Evolutionary conservation across 2,888 invertebrate species (phyloP).

Genomic region (Sympetrum striolatum): DNA sequence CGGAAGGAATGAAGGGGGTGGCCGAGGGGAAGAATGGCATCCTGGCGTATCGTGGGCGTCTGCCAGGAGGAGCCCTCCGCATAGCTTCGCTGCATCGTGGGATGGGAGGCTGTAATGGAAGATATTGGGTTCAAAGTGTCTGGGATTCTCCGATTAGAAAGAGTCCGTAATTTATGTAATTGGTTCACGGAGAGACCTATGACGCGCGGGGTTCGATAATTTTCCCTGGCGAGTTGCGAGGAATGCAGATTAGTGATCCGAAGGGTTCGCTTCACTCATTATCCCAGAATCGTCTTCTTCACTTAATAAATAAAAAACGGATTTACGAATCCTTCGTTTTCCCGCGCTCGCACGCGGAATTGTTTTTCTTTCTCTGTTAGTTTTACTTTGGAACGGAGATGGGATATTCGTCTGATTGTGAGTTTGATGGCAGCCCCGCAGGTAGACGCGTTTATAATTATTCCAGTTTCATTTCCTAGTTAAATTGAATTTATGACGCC

Average conservation of each 20-base stretch:
- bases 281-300: neutral
- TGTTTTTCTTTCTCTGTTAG: no score
- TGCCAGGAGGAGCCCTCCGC: neutral
- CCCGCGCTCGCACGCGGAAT: no score
- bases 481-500: no score
- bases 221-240: neutral
- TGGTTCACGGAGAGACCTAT: neutral
- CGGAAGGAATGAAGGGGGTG: neutral
- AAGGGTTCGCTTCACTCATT: neutral
- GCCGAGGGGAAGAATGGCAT: neutral
- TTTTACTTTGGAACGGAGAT: no score
- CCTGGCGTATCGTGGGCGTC: neutral
- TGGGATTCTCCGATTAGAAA: neutral
- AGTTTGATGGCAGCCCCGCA: no score
- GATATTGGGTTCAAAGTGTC: neutral
- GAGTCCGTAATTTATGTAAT: neutral
- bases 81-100: neutral
- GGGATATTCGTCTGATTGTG: no score
- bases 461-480: no score
- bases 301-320: neutral
- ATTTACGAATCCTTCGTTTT: neutral
- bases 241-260: neutral
- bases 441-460: no score
- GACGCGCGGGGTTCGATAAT: neutral
- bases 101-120: neutral